Evolutionary conservation across 2,888 invertebrate species (phyloP).

Genomic region (Patella ulyssiponensis): DNA sequence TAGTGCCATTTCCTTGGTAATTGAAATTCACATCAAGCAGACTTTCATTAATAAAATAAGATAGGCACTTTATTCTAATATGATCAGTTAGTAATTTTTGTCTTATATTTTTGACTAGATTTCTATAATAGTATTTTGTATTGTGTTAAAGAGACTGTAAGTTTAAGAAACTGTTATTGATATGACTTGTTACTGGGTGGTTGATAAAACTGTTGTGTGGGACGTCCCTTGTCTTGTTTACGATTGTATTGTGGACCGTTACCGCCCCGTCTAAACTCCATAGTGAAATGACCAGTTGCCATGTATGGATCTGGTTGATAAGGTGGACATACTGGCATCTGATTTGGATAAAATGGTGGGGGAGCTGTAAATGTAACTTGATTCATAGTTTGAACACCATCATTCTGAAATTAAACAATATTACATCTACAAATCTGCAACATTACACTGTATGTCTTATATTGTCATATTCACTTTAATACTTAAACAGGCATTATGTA

Average conservation of each 20-base stretch:
- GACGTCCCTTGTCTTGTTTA: conserved; percentile 53
- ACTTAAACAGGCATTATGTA: too few species aligned
- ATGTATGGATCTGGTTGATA: conserved; percentile 29
- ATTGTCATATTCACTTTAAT: too few species aligned
- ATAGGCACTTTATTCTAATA: too few species aligned
- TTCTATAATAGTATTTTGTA: too few species aligned
- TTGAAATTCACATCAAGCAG: too few species aligned
- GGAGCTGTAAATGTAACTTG: conserved; percentile 40
- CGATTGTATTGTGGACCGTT: conserved; percentile 75
- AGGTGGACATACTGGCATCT: conserved; percentile 6
- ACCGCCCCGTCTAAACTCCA: conserved; percentile 60
- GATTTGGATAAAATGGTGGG: conserved; percentile 33
- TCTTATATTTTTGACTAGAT: too few species aligned
- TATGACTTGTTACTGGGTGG: conserved; percentile 43
- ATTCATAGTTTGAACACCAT: not conserved
- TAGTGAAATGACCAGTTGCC: conserved; percentile 41
- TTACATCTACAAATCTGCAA: not conserved
- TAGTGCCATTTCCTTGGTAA: too few species aligned
- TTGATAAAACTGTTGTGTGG: conserved; percentile 50
- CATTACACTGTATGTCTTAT: too few species aligned
- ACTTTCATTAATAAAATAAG: too few species aligned
- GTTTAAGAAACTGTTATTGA: not conserved
- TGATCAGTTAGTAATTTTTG: too few species aligned
- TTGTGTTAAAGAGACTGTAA: too few species aligned
- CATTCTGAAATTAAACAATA: not conserved